Evolutionary conservation across 2,888 invertebrate genomes (phyloP).

Genomic region (Trichopria drosophilae): DNA sequence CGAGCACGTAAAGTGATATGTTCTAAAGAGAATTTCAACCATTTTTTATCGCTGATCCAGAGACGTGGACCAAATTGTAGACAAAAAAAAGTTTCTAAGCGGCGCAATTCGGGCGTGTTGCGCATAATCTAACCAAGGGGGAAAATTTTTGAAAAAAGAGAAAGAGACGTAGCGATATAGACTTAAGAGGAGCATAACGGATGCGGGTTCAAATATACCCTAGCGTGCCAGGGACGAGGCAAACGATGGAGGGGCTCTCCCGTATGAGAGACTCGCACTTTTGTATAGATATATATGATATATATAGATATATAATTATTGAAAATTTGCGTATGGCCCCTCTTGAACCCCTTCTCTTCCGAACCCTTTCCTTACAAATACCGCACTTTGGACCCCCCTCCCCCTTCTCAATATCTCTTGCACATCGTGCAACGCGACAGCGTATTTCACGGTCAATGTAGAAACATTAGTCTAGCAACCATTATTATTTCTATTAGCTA

Average conservation of each 20-base stretch:
- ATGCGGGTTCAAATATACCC: too few species aligned
- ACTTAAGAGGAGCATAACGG: too few species aligned
- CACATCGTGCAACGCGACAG: constrained; percentile 40
- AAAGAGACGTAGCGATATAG: too few species aligned
- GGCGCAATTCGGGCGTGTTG: constrained; percentile 1
- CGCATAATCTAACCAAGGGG: neutral
- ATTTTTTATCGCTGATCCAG: too few species aligned
- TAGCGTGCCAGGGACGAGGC: constrained; percentile 19
- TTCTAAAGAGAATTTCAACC: too few species aligned
- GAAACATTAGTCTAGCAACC: constrained; percentile 41
- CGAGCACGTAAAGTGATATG: too few species aligned
- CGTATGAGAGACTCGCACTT: too few species aligned
- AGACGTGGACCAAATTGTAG: constrained; percentile 45
- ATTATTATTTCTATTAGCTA: constrained; percentile 43
- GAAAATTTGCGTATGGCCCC: constrained; percentile 32
- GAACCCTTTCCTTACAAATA: too few species aligned
- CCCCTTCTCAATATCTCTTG: too few species aligned
- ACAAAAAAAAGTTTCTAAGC: constrained; percentile 34
- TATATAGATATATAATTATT: constrained; percentile 33
- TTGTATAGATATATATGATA: too few species aligned
- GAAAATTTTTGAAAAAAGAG: constrained; percentile 3
- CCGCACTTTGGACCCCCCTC: too few species aligned
- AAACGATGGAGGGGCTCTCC: constrained; percentile 26
- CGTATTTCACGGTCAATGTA: constrained; percentile 38
- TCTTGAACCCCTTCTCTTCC: too few species aligned